A percentile compares a stretch with the other conserved stretches of the same genome.
phyloP scores from a whole-genome alignment of 2,888 invertebrate genomes.

The Meliscaeva auricollis region DNA sequence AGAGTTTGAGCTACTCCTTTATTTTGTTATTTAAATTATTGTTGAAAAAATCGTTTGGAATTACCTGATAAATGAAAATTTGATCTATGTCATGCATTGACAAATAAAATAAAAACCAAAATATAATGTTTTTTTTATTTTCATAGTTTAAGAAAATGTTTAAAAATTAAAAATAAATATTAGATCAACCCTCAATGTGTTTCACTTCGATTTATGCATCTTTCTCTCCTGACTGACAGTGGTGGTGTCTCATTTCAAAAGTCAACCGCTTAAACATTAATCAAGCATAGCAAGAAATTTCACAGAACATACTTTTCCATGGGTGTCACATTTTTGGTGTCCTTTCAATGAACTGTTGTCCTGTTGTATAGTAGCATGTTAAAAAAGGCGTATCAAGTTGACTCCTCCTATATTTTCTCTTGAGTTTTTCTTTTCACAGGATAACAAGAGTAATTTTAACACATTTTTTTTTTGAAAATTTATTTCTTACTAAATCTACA shows the following conservation, averaged over 20 bases:
- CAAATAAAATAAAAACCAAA: no score
- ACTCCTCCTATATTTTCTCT: conserved; percentile 42
- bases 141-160: not conserved
- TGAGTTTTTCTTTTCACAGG: not conserved
- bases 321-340: conserved; percentile 44
- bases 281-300: conserved; percentile 67
- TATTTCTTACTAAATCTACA: conserved; percentile 18
- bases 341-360: conserved; percentile 7
- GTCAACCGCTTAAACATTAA: conserved; percentile 62
- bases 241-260: conserved; percentile 61
- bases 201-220: not conserved
- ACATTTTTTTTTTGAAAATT: conserved; percentile 1
- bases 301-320: conserved; percentile 51
- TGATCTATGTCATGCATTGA: no score
- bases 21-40: no score
- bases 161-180: conserved; percentile 2
- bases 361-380: conserved; percentile 27
- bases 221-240: not conserved
- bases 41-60: no score
- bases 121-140: no score
- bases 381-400: conserved; percentile 44
- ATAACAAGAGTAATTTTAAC: conserved; percentile 14
- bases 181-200: not conserved
- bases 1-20: no score
- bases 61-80: no score